phyloP scores from a whole-genome alignment of 1,140 invertebrate species.

The Ridgeia piscesae region DNA sequence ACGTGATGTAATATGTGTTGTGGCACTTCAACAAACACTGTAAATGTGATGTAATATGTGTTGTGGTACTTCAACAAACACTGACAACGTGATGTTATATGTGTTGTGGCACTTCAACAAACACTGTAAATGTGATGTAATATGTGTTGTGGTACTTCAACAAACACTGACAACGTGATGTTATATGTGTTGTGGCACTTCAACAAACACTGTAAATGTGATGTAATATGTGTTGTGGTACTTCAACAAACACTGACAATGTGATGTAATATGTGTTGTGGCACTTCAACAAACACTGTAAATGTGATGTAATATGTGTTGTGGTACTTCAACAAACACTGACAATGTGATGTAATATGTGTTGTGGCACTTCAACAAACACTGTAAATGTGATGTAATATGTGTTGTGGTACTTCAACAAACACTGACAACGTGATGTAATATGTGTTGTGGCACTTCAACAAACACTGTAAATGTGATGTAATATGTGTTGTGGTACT shows the following conservation, averaged over 20 bases:
- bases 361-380: neutral
- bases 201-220: neutral
- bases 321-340: neutral
- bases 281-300: neutral
- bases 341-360: neutral
- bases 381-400: neutral
- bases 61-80: neutral
- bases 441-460: too few relatives aligned
- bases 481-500: too few relatives aligned
- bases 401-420: neutral
- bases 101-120: neutral
- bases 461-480: too few relatives aligned
- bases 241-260: neutral
- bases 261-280: neutral
- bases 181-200: neutral
- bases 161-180: neutral
- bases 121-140: neutral
- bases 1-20: neutral
- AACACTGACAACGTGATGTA: neutral
- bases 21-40: neutral
- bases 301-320: neutral
- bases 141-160: neutral
- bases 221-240: neutral
- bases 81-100: neutral
- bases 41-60: neutral